phyloP scores from a whole-genome alignment of 2,113 vertebrate species.

The Chamaea fasciata region DNA sequence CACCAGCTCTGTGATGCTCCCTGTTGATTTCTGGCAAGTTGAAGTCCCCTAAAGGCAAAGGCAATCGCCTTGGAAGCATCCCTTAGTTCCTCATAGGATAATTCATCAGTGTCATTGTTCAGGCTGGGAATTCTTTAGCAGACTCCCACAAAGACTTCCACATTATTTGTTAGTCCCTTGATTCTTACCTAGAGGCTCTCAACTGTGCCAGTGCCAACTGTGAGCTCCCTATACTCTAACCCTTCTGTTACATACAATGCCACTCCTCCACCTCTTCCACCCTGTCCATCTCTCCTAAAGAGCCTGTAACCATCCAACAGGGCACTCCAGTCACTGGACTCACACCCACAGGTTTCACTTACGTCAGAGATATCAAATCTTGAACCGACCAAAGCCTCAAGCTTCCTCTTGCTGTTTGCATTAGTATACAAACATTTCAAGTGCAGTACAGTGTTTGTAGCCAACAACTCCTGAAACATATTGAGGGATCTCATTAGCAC shows the following conservation, averaged over 20 bases:
- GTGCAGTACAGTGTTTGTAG: neutral
- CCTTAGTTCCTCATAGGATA: neutral
- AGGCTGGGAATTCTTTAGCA: neutral
- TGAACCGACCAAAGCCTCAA: neutral
- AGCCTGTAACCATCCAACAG: neutral
- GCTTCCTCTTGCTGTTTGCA: neutral
- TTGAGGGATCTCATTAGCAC: neutral
- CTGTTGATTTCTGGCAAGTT: neutral
- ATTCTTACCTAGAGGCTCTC: neutral
- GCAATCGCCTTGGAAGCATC: neutral
- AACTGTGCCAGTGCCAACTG: neutral
- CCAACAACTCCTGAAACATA: neutral
- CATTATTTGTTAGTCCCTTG: neutral
- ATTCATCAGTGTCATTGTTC: neutral
- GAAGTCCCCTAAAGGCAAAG: neutral
- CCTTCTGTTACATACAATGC: too few species aligned
- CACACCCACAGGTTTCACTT: neutral
- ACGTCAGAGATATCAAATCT: neutral
- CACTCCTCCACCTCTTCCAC: neutral
- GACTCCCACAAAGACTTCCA: neutral
- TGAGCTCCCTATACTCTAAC: neutral
- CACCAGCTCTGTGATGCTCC: neutral
- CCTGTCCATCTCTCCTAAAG: too few species aligned
- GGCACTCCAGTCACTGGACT: neutral
- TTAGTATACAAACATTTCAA: neutral